Evolutionary conservation across 2,113 vertebrate species (phyloP).

Genomic region (Bubo bubo): DNA sequence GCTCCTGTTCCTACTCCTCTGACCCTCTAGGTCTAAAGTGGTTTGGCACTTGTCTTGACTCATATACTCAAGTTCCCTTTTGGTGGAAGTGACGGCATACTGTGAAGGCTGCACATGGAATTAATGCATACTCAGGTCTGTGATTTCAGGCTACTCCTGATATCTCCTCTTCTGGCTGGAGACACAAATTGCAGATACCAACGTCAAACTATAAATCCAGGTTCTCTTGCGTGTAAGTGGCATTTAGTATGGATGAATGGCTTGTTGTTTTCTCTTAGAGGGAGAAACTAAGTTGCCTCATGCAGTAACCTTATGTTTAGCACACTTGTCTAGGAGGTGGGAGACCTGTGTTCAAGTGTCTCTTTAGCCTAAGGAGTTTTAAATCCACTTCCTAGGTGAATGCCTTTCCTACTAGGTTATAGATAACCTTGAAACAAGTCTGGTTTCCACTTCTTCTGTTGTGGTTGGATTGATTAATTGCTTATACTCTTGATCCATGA

Average conservation of each 20-base stretch:
- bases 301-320: neutral
- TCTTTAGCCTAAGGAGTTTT: neutral
- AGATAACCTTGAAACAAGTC: neutral
- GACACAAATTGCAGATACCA: neutral
- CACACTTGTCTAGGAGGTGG: neutral
- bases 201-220: neutral
- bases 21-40: neutral
- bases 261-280: neutral
- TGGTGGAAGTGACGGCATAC: neutral
- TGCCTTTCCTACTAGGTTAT: neutral
- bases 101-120: neutral
- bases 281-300: neutral
- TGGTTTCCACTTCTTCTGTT: neutral
- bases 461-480: neutral
- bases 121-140: neutral
- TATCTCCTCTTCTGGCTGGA: neutral
- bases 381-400: neutral
- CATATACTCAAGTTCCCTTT: neutral
- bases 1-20: neutral
- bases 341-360: neutral
- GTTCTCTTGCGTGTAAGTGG: neutral
- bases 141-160: neutral
- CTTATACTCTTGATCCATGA: neutral
- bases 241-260: neutral
- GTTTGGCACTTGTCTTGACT: neutral